Evolutionary conservation across 2,888 invertebrate genomes (phyloP).

Genomic region (Ophion ventricosus): DNA sequence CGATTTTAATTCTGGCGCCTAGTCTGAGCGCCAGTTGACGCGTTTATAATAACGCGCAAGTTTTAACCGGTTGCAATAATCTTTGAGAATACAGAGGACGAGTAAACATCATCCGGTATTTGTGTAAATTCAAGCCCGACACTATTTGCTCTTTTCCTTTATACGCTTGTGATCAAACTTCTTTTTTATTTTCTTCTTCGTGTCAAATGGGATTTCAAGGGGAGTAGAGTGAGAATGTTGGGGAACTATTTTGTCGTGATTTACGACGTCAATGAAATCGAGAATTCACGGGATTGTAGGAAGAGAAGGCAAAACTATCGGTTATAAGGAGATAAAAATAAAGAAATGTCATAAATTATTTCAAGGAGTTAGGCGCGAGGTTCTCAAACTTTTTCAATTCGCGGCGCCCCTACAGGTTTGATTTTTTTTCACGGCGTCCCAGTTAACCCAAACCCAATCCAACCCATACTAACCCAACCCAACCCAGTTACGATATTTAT

Average conservation of each 20-base stretch:
- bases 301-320: too few species aligned
- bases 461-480: too few species aligned
- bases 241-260: background rate
- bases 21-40: background rate
- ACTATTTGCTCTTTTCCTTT: constrained; percentile 8
- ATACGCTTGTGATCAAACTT: background rate
- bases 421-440: too few species aligned
- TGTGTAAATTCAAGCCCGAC: constrained; percentile 8
- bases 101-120: constrained; percentile 38
- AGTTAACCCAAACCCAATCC: too few species aligned
- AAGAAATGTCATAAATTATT: too few species aligned
- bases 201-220: background rate
- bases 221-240: background rate
- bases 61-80: constrained; percentile 44
- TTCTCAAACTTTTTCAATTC: too few species aligned
- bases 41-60: constrained; percentile 16
- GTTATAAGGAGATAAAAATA: too few species aligned
- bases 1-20: constrained; percentile 42
- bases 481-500: too few species aligned
- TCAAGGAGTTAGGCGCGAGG: too few species aligned
- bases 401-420: too few species aligned
- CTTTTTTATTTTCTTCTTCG: background rate
- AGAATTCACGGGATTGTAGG: too few species aligned
- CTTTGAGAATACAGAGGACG: constrained; percentile 34
- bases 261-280: background rate